Evolutionary conservation across 2,888 invertebrate species (phyloP), one percentile per base, ranked within the genome.

Genomic region (Spisula subtruncata): DNA sequence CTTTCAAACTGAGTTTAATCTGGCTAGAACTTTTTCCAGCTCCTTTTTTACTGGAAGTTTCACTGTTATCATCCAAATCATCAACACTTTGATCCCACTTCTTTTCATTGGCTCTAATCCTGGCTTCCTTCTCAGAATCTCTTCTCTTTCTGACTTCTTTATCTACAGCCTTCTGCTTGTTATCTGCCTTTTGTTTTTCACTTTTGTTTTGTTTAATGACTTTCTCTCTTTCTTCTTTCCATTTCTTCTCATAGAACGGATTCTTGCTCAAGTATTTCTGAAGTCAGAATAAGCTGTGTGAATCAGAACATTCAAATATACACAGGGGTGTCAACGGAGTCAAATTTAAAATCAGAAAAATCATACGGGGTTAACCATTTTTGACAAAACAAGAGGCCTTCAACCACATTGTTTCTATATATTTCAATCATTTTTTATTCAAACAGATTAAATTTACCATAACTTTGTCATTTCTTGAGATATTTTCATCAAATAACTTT

Each of bases 241-340:
- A 91, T 56, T 95, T 91, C 83, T 94, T 93, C 85, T 96, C 96
- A 92, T 96, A 96, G 86, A 94, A 94, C 35, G 94, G 95, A 85
- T 96, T 95, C 20, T 95, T 94, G 54, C 91, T 83, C 41, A 94
- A 85, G 85, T 95, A 94, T 92, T 94, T 93, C 96, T 96, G 92
- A 18, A 84, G 51, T 51, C 16, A 51, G 51, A 51, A 51, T 51
- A 12, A 16, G 1, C 10, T 51, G 51, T 16, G 5, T 51, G 51
- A 51, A 51, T 51, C 5, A 16, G 51, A 16, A 8, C 12, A 51
- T 51, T 51, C 51, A 51, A 2, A 51, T 51, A 51, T 51, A 51
- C 5, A 48, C 48, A 48, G 12, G 8, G 5, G 48, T 48, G 12
- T 48, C 48, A n/a, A n/a, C n/a, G n/a, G n/a, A n/a, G n/a, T n/a